Evolutionary conservation across 2,797 vertebrate genomes (phyloP), one percentile per base, ranked within the genome.

Genomic region (Neoniphon sammara): DNA sequence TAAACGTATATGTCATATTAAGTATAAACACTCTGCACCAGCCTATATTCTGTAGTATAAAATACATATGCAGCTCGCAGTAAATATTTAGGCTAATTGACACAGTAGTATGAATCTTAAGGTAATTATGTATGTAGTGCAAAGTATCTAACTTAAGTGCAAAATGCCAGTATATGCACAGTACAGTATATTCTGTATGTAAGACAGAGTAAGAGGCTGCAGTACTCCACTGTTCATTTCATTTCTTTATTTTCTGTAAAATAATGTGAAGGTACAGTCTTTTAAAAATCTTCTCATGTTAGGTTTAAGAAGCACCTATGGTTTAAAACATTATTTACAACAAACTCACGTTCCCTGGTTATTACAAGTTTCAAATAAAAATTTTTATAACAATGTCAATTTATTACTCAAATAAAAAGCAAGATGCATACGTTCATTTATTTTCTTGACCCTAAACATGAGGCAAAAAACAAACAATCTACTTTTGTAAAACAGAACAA

Each of bases 171-270:
- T n/a, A n/a, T n/a, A n/a, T n/a, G n/a, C n/a, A n/a, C n/a, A n/a
- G n/a, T n/a, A n/a, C n/a, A n/a, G n/a, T n/a, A n/a, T n/a, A n/a
- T n/a, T n/a, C n/a, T n/a, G n/a, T n/a, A n/a, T n/a, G n/a, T n/a
- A n/a, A 50, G 7, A 25, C 42, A 2, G 31, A 59, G 12, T n/a
- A n/a, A n/a, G n/a, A n/a, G n/a, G n/a, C 30, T 15, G 14, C n/a
- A 23, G 44, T 11, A 10, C 30, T 50, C 72, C 46, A 59, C n/a
- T n/a, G n/a, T 83, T 78, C 21, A 85, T 86, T 83, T 78, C 21
- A 85, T 82, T 79, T 63, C 86, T 93, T 78, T 94, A 92, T 94
- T 93, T 94, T 93, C 88, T 93, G 93, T 65, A 94, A 94, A 94
- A 94, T 85, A 91, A 76, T 64, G 70, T 89, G 77, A 91, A 66